Evolutionary conservation across 2,888 invertebrate species (phyloP), one percentile per base, ranked within the genome.

Genomic region (Antheraea assamensis): DNA sequence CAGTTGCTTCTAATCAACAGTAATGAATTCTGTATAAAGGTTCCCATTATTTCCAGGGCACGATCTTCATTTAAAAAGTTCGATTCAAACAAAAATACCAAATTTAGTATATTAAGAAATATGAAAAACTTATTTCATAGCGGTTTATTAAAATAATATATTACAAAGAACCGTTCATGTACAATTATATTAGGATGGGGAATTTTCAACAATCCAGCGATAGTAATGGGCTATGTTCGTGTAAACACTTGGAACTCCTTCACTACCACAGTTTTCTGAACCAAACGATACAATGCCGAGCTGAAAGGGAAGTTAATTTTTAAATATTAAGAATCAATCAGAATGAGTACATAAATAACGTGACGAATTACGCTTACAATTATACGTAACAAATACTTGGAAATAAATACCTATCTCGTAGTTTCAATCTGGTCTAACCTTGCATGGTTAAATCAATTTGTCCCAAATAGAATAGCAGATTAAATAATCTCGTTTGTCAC

Each of bases 221-320:
- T 96, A 92, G 82, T 97, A 97, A 85, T 96, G 96, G 35, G 96
- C 96, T 70, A 97, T 94, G 79, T 97, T 96, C 0, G 97, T 96
- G 84, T 97, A 97, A 0, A 97, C 97, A 79, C 97, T 97, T 3
- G 97, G 97, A 0, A 97, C 95, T 4, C 97, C 97, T 74, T 95
- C 92, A 30, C 96, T 96, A 35, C 97, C 96, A 82, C 97, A 97
- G 86, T 97, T 97, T 80, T 97, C 97, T 0, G 97, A 97, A 2
- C 97, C 97, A 80, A 97, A 97, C 0, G 97, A 97, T 77, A 97
- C 96, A 58, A 97, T 96, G 49, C 97, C 97, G 76, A 97, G 95
- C 97, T 97, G 82, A 49, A 82, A 84, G 2, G 61, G 30, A 64
- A 64, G 27, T 17, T 64, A 24, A 58, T 58, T 55, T 55, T 49